These are phyloP conservation scores for Stenichneumon culpator DNA, from an alignment of 2,888 invertebrate species.

Conservation along the genomic window DNA sequence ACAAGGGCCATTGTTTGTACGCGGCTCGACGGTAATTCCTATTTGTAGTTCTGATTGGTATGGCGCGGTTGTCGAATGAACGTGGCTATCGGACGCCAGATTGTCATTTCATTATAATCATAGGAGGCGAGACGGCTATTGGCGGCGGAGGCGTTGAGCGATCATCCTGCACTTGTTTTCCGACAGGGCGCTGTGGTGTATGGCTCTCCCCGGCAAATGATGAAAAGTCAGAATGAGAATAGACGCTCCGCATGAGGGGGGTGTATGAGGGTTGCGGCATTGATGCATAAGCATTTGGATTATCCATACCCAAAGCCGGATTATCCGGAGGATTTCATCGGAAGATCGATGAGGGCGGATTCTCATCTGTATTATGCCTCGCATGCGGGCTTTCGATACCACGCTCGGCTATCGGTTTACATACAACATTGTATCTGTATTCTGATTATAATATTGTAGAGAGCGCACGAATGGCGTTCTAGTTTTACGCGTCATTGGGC, in stretches of 20 bases:
- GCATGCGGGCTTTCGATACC: slow-evolving; percentile 7
- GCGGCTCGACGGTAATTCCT: slow-evolving; percentile 83
- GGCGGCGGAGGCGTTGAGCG: slow-evolving; percentile 30
- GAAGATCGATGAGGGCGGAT: slow-evolving; percentile 44
- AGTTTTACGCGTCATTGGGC: slow-evolving; percentile 11
- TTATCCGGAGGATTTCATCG: slow-evolving; percentile 25
- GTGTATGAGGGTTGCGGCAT: slow-evolving; percentile 15
- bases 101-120: slow-evolving; percentile 66
- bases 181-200: slow-evolving; percentile 14
- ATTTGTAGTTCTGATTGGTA: slow-evolving; percentile 80
- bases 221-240: slow-evolving; percentile 55
- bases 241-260: slow-evolving; percentile 24
- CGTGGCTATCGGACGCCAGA: slow-evolving; percentile 46
- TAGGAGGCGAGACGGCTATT: slow-evolving; percentile 43
- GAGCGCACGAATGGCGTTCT: neutral
- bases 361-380: slow-evolving; percentile 23
- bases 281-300: slow-evolving; percentile 37
- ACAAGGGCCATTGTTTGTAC: slow-evolving; percentile 80
- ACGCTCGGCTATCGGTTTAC: neutral
- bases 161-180: slow-evolving; percentile 55
- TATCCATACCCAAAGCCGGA: slow-evolving; percentile 7
- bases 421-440: neutral
- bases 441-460: slow-evolving; percentile 3
- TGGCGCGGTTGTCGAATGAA: slow-evolving; percentile 37
- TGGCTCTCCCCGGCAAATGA: slow-evolving; percentile 34